phyloP scores from a whole-genome alignment of 2,888 invertebrate genomes.

The Aricia artaxerxes region DNA sequence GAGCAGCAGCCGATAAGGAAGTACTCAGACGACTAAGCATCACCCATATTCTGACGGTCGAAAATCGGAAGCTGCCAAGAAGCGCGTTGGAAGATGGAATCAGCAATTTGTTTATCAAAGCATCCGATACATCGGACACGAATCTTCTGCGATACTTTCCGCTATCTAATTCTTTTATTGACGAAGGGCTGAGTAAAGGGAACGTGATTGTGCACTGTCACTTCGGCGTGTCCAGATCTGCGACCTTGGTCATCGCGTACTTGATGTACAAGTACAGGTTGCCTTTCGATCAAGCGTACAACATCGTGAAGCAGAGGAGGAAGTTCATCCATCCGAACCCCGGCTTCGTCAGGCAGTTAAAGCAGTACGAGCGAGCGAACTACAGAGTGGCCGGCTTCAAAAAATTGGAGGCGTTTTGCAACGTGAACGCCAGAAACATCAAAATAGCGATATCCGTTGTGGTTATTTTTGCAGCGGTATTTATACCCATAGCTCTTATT shows the following conservation, averaged over 20 bases:
- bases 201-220: slow-evolving; percentile 96
- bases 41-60: slow-evolving; percentile 75
- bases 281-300: slow-evolving; percentile 92
- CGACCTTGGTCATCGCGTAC: slow-evolving; percentile 96
- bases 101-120: slow-evolving; percentile 71
- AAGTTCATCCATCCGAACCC: slow-evolving; percentile 96
- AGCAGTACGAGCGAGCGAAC: slow-evolving; percentile 79
- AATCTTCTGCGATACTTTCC: slow-evolving; percentile 73
- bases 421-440: slow-evolving; percentile 64
- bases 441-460: slow-evolving; percentile 68
- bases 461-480: slow-evolving; percentile 59
- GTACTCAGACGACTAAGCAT: slow-evolving; percentile 66
- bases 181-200: slow-evolving; percentile 82
- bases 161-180: slow-evolving; percentile 72
- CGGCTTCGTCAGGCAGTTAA: slow-evolving; percentile 95
- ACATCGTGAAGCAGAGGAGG: slow-evolving; percentile 90
- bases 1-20: slow-evolving; percentile 62
- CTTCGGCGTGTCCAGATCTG: slow-evolving; percentile 96
- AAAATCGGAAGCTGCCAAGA: slow-evolving; percentile 65
- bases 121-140: slow-evolving; percentile 69
- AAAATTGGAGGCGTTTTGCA: slow-evolving; percentile 64
- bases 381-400: slow-evolving; percentile 64
- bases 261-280: slow-evolving; percentile 93
- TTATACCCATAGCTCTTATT: slow-evolving; percentile 64
- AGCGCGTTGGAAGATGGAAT: slow-evolving; percentile 62